Percentiles rank a stretch among this genome's conserved stretches.
Conservation (phyloP, 2,888 invertebrate species). For the Apamea sordens region DNA sequence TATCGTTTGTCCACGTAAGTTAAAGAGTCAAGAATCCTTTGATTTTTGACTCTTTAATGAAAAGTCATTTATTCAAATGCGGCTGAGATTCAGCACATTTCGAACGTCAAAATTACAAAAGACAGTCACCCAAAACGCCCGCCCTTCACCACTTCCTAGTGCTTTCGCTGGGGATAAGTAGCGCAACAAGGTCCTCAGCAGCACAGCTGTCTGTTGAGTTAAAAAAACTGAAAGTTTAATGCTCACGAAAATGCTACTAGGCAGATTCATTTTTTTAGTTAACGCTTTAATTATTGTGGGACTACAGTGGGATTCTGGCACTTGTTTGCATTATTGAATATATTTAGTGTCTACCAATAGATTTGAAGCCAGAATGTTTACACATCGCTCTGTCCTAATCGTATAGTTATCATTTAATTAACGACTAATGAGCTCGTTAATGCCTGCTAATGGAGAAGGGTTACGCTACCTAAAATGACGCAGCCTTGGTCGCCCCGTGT, state of each 20-base stretch:
- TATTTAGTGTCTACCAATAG: not conserved
- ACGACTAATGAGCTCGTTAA: constrained; percentile 38
- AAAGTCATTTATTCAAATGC: too few species aligned
- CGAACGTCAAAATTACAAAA: too few species aligned
- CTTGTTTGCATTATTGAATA: not conserved
- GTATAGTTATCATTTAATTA: constrained; percentile 22
- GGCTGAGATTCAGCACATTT: too few species aligned
- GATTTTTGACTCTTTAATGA: too few species aligned
- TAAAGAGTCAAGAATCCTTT: too few species aligned
- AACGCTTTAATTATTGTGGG: not conserved
- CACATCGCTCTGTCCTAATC: not conserved
- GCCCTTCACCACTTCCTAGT: too few species aligned
- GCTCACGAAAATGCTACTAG: not conserved
- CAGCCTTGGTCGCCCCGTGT: not conserved
- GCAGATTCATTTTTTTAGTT: not conserved
- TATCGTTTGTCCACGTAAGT: too few species aligned
- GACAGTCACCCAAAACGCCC: too few species aligned
- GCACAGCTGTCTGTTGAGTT: too few species aligned
- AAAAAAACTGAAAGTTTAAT: not conserved
- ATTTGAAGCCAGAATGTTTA: constrained; percentile 23
- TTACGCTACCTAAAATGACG: constrained; percentile 1
- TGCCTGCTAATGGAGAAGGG: constrained; percentile 20
- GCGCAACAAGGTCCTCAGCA: too few species aligned
- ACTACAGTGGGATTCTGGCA: not conserved
- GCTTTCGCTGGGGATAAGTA: too few species aligned